These are phyloP conservation scores for Toxostoma redivivum DNA, from an alignment of 2,113 vertebrate genomes.

Conservation along the genomic window DNA sequence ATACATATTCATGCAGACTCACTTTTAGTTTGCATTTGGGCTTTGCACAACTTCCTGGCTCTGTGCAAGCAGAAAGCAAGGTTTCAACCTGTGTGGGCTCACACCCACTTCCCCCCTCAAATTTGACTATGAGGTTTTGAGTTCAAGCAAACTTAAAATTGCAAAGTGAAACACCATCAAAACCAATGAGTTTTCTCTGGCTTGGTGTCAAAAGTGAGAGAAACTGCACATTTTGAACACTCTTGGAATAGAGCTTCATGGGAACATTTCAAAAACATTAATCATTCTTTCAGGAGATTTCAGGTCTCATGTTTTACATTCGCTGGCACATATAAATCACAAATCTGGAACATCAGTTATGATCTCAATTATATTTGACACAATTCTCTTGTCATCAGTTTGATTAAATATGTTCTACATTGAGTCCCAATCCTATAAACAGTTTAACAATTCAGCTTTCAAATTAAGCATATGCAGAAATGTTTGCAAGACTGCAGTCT, in stretches of 20 bases:
- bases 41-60: not conserved
- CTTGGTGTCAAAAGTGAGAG: slow-evolving; percentile 19
- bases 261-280: slow-evolving; percentile 34
- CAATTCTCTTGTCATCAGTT: slow-evolving; percentile 17
- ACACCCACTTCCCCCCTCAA: slow-evolving; percentile 25
- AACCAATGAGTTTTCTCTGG: slow-evolving; percentile 39
- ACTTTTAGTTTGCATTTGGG: not conserved
- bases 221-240: not conserved
- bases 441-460: not conserved
- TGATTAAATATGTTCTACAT: not conserved
- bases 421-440: not conserved
- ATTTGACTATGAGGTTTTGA: slow-evolving; percentile 37
- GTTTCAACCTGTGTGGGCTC: slow-evolving; percentile 52
- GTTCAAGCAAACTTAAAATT: slow-evolving; percentile 24
- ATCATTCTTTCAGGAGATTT: slow-evolving; percentile 36
- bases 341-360: not conserved
- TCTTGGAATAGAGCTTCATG: slow-evolving; percentile 12
- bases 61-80: not conserved
- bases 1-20: not conserved
- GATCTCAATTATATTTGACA: slow-evolving; percentile 25
- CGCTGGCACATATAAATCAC: not conserved
- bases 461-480: not conserved
- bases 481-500: not conserved
- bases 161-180: slow-evolving; percentile 25
- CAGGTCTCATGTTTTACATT: slow-evolving; percentile 11